Conservation (phyloP, 2,797 vertebrate species). For the Champsocephalus gunnari region DNA sequence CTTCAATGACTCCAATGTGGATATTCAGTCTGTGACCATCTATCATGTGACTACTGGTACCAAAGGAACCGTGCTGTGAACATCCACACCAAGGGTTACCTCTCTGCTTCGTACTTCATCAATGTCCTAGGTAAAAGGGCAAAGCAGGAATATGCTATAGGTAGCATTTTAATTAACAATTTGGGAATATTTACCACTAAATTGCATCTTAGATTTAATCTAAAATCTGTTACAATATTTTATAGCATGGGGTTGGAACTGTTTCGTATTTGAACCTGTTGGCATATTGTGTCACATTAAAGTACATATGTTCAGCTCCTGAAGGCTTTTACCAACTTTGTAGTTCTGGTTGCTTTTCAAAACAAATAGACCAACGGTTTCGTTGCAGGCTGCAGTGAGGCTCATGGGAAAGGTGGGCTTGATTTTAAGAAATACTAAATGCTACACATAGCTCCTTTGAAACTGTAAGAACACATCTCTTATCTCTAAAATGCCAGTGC, state of each 20-base stretch:
- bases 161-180: conserved; percentile 8
- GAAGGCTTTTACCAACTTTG: not conserved
- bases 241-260: not conserved
- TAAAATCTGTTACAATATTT: not conserved
- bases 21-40: not conserved
- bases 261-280: not conserved
- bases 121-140: not conserved
- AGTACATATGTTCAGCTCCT: not conserved
- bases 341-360: not conserved
- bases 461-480: not conserved
- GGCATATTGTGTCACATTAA: not conserved
- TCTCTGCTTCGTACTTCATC: not conserved
- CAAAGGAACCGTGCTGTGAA: conserved; percentile 2
- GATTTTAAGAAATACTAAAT: conserved; percentile 10
- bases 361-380: not conserved
- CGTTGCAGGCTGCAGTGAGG: not conserved
- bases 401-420: conserved; percentile 1
- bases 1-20: not conserved
- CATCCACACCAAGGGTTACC: not conserved
- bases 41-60: not conserved
- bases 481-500: conserved; percentile 20
- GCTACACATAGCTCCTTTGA: conserved; percentile 11
- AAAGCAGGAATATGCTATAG: conserved; percentile 8
- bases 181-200: not conserved
- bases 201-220: not conserved